Conservation (phyloP, 2,113 vertebrate genomes). For the Nothocercus nigrocapillus region DNA sequence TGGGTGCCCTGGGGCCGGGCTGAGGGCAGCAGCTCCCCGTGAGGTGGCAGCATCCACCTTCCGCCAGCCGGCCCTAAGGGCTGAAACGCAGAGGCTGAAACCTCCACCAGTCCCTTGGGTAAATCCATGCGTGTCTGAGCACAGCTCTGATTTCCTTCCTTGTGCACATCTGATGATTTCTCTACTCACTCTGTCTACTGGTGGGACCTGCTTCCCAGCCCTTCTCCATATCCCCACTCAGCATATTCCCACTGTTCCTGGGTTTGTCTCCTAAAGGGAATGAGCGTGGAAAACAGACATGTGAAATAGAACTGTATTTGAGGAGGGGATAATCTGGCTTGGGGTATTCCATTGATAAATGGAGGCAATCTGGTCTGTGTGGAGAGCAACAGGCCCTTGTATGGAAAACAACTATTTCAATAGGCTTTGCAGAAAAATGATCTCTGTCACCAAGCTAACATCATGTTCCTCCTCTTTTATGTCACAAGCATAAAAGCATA, state of each 20-base stretch:
- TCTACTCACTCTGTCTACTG: not conserved
- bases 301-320: not conserved
- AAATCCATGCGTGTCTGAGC: rapidly evolving
- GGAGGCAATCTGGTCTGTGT: not conserved
- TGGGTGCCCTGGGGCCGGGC: not conserved
- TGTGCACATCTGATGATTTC: not conserved
- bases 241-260: rapidly evolving
- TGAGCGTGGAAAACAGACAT: not conserved
- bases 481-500: not conserved
- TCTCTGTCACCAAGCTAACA: not conserved
- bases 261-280: not conserved
- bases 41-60: not conserved
- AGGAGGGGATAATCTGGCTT: not conserved
- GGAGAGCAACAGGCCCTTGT: not conserved
- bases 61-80: rapidly evolving
- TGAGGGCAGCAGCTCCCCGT: not conserved
- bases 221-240: not conserved
- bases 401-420: not conserved
- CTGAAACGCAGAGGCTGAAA: not conserved
- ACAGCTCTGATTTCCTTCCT: not conserved
- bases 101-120: not conserved
- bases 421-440: not conserved
- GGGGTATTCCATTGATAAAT: not conserved
- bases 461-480: not conserved
- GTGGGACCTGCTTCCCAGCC: not conserved